A percentile compares a stretch with the other conserved stretches of the same genome.
Evolutionary conservation across 2,113 vertebrate genomes (phyloP).

Genomic region (Channa argus): DNA sequence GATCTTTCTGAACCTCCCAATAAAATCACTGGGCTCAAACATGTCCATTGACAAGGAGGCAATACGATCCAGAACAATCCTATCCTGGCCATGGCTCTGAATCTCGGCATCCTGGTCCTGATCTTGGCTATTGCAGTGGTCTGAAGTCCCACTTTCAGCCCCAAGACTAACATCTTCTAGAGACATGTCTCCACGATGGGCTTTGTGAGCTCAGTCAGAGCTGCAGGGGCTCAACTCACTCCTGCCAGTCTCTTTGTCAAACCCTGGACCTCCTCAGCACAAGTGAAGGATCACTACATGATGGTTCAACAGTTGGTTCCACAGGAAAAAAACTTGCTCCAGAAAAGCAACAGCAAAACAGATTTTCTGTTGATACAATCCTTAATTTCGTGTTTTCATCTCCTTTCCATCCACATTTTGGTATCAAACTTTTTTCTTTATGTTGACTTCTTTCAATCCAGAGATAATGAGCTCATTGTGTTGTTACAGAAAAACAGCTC

Average conservation of each 20-base stretch:
- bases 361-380: slow-evolving; percentile 7
- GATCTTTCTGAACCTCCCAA: slow-evolving; percentile 88
- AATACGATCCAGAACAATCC: slow-evolving; percentile 82
- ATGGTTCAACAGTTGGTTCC: slow-evolving; percentile 10
- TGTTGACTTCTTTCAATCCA: slow-evolving; percentile 58
- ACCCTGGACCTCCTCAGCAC: slow-evolving; percentile 24
- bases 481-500: slow-evolving; percentile 54
- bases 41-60: slow-evolving; percentile 87
- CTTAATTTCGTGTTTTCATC: slow-evolving; percentile 30
- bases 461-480: slow-evolving; percentile 56
- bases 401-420: slow-evolving; percentile 41
- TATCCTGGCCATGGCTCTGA: slow-evolving; percentile 55
- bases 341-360: slow-evolving; percentile 2
- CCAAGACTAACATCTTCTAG: slow-evolving; percentile 68
- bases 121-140: slow-evolving; percentile 22
- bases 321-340: neutral
- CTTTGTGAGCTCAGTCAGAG: neutral
- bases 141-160: slow-evolving; percentile 32
- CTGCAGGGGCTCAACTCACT: slow-evolving; percentile 16
- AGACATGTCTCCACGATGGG: slow-evolving; percentile 73
- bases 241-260: slow-evolving; percentile 15
- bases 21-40: slow-evolving; percentile 86
- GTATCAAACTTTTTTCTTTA: slow-evolving; percentile 51
- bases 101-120: slow-evolving; percentile 35
- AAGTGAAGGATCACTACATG: slow-evolving; percentile 25